Base-by-base conservation (phyloP, 2,888 invertebrate genomes). In the Ichneumoninae sp. region DNA sequence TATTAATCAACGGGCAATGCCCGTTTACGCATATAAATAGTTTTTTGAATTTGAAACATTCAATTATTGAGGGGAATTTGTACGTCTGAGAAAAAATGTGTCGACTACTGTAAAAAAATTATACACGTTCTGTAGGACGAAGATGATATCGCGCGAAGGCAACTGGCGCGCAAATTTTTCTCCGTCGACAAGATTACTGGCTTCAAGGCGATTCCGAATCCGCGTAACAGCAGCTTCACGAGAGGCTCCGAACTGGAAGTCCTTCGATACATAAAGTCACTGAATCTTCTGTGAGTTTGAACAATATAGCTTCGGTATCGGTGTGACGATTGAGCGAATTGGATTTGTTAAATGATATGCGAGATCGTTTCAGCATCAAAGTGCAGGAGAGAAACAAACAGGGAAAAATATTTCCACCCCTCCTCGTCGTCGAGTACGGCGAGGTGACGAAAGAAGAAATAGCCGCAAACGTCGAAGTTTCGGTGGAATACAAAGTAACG, bases 81-180 rank as follows among this genome's bases (percentile, higher is more conserved):
- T 7, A 62, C 19, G 44, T 54, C 26, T 5, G 22, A 60, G 13
- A 16, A 8, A 26, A 26, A 26, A 60, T 40, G 16, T 7, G 16
- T 16, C 62, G n/a, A 7, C 13, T 33, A 62, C 10, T 6, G 4
- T 33, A 16, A 30, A 6, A 30, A 16, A n/a, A 16, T 6, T 33
- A 13, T 30, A 16, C 30, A 0, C 1, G 33, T 7, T 83, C 62
- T 74, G 13, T 66, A 89, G 89, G 74, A 87, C 52, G 80, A 86
- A 36, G 86, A 93, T 30, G 94, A 94, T 83, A 90, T 93, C 62
- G 94, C 94, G 47, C 94, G 95, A 65, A 96, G 96, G 96, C 95
- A 95, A 89, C 91, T 97, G 47, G 95, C 96, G 0, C 94, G 96
- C 86, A 94, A 97, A 82, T 96, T 97, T 91, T 97, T 96, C 92